Base-by-base conservation (phyloP, 2,888 invertebrate genomes). In the Trissolcus brochymenae region DNA sequence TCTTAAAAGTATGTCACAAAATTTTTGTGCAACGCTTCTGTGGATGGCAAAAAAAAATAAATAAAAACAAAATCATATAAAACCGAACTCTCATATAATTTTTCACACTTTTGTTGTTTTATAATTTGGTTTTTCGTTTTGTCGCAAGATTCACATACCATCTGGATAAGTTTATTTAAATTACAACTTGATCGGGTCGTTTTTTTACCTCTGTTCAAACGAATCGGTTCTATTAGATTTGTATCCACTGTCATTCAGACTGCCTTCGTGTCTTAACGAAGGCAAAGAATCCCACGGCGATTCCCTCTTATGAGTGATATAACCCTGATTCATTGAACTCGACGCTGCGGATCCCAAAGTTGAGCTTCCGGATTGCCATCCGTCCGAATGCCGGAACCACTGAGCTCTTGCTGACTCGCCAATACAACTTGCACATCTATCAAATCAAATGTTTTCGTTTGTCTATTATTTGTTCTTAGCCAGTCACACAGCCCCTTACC, bases 271-370 rank as follows among this genome's bases (percentile, higher is more conserved):
- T 43, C 95, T 92, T 79, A 96, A 90, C 60, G 95, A 95, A 67
- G 96, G 96, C 80, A 96, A 90, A 57, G 95, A 95, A 90, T 96
- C 96, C 96, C 96, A 96, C 35, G 96, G 95, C 4, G 95, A 95
- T 59, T 88, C 88, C 80, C 95, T 92, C 83, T 95, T 94, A 73
- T 94, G 94, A 76, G 91, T 91, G 14, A 82, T 89, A 61, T 88
- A 87, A 17, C 84, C 81, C 6, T 86, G 86, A 82, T 87, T 87
- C 68, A 87, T 86, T 41, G 88, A 86, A 76, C 88, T 89, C 54
- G 89, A 89, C 41, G 90, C 88, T 17, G 91, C 92, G 35, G 93
- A 93, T 79, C 93, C 93, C 82, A 93, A 91, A 54, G 93, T 93
- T 55, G 94, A 93, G 83, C 93, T 94, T 75, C 94, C 94, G 49